These are phyloP conservation scores for Chromobotia macracanthus DNA, from an alignment of 2,797 vertebrate species.

Conservation along the genomic window DNA sequence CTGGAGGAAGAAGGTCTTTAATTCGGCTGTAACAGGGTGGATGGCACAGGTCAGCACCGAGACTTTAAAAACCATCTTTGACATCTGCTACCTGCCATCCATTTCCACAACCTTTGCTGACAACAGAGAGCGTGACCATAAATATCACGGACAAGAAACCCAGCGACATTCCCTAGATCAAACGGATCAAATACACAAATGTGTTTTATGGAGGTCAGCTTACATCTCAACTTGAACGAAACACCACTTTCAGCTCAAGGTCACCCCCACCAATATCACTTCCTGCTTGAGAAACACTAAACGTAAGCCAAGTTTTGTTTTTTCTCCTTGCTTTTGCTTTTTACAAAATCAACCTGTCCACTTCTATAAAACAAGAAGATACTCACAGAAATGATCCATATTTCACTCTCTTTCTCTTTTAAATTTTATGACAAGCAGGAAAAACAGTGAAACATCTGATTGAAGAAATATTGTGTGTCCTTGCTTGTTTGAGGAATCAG, in stretches of 20 bases:
- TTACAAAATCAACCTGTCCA: conserved; percentile 3
- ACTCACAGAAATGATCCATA: not conserved
- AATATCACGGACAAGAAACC: conserved; percentile 67
- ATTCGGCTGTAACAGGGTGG: conserved; percentile 30
- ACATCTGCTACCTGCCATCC: conserved; percentile 64
- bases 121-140: conserved; percentile 69
- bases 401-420: not conserved
- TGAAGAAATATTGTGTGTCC: conserved; percentile 17
- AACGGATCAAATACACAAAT: conserved; percentile 76
- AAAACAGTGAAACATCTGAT: not conserved
- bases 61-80: too few relatives aligned
- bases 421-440: too few relatives aligned
- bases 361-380: conserved; percentile 25
- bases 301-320: too few relatives aligned
- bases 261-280: conserved; percentile 57
- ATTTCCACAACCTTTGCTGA: conserved; percentile 73
- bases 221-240: conserved; percentile 65
- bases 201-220: conserved; percentile 72
- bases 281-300: conserved; percentile 28
- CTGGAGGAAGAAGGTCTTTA: conserved; percentile 10
- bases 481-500: conserved; percentile 31
- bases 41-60: conserved; percentile 62
- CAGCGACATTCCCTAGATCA: conserved; percentile 68
- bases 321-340: not conserved
- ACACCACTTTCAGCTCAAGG: conserved; percentile 72